Conservation (phyloP, 2,113 vertebrate species). For the Rhinoptilus africanus region DNA sequence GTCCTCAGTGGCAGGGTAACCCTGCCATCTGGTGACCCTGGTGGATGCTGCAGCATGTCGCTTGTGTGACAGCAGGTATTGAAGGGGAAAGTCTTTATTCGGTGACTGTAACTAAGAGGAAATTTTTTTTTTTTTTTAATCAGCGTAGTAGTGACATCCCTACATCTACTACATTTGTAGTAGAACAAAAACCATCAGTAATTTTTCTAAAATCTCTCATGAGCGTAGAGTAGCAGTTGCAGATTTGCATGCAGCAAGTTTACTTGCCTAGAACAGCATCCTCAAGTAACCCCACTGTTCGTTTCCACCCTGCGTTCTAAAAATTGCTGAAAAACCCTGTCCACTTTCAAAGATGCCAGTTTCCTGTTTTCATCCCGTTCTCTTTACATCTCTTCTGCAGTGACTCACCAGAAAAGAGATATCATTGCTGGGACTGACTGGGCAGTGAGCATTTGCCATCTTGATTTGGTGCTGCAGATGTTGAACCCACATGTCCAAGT, state of each 20-base stretch:
- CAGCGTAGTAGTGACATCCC: not conserved
- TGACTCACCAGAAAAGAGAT: constrained; percentile 78
- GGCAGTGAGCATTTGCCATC: constrained; percentile 54
- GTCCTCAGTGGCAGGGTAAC: not conserved
- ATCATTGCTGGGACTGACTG: constrained; percentile 65
- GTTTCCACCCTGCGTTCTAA: not conserved
- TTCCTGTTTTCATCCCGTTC: not conserved
- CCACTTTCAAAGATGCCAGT: not conserved
- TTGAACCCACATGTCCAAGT: constrained; percentile 72
- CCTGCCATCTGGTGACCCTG: not conserved
- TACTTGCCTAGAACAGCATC: not conserved
- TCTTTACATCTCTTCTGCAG: not conserved
- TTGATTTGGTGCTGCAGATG: constrained; percentile 70
- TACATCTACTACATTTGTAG: not conserved
- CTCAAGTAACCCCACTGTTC: not conserved
- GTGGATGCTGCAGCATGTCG: not conserved
- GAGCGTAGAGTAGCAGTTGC: not conserved
- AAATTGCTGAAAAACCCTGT: not conserved
- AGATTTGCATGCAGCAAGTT: not conserved
- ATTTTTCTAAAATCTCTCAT: not conserved
- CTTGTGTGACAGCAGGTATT: not conserved
- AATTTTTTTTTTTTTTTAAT: not conserved
- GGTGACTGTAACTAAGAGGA: not conserved
- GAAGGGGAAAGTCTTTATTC: not conserved
- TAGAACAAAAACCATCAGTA: not conserved